phyloP scores from a whole-genome alignment of 2,113 vertebrate species.

The Cephalopterus ornatus region DNA sequence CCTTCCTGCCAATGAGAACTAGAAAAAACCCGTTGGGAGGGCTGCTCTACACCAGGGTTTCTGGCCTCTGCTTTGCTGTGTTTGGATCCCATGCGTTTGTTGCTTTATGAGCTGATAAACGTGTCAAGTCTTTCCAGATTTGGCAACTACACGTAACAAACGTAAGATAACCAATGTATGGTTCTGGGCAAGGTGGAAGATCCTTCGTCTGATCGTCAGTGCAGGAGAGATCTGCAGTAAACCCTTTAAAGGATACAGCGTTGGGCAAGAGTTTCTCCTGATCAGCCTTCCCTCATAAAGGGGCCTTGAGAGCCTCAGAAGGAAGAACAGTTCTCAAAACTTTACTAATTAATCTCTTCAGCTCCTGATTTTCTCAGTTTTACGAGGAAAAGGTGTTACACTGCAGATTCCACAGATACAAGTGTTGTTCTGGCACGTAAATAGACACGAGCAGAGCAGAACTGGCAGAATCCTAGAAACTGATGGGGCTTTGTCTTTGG shows the following conservation, averaged over 20 bases:
- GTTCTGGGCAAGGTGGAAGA: neutral
- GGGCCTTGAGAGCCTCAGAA: neutral
- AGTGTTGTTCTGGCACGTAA: neutral
- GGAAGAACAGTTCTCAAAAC: neutral
- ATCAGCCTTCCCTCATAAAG: neutral
- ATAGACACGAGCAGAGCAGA: neutral
- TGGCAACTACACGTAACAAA: neutral
- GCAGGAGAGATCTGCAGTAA: neutral
- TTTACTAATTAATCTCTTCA: neutral
- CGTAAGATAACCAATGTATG: neutral
- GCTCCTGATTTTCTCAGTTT: neutral
- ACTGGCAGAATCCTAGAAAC: neutral
- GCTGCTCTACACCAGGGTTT: neutral
- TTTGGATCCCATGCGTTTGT: neutral
- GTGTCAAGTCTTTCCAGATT: neutral
- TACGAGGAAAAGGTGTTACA: neutral
- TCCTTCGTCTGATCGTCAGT: neutral
- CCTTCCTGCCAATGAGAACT: neutral
- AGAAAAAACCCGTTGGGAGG: neutral
- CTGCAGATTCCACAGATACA: neutral
- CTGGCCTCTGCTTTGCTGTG: neutral
- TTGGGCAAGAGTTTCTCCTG: neutral
- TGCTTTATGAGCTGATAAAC: neutral
- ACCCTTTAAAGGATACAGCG: neutral
- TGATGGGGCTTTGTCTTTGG: neutral